phyloP scores from a whole-genome alignment of 1,140 invertebrate species.

The Aphaenogaster rudis region DNA sequence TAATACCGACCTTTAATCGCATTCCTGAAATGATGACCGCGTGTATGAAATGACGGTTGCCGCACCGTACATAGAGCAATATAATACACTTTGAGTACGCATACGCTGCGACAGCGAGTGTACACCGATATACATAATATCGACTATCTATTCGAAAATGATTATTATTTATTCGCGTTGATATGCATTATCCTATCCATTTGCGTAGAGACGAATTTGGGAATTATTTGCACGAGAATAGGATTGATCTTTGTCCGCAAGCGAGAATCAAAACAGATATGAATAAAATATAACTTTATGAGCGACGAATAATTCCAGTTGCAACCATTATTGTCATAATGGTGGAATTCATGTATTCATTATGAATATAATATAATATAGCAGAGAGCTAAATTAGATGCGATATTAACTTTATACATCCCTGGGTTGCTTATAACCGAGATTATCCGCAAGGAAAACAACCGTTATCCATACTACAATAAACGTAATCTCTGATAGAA shows the following conservation, averaged over 20 bases:
- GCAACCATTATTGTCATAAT: slow-evolving; percentile 1
- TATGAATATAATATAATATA: slow-evolving; percentile 26
- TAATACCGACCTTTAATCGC: slow-evolving; percentile 23
- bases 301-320: background rate
- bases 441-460: slow-evolving; percentile 24
- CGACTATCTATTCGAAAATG: slow-evolving; percentile 7
- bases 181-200: background rate
- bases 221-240: slow-evolving; percentile 4
- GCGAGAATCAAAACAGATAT: background rate
- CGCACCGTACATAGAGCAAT: background rate
- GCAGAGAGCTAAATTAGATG: slow-evolving; percentile 18
- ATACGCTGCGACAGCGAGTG: background rate
- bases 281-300: slow-evolving; percentile 6
- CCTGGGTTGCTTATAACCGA: background rate
- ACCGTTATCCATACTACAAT: background rate
- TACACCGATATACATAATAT: slow-evolving; percentile 17
- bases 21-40: slow-evolving; percentile 38
- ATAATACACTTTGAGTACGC: background rate
- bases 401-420: slow-evolving; percentile 21
- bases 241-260: slow-evolving; percentile 40
- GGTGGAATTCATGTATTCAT: slow-evolving; percentile 5
- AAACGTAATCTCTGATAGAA: background rate
- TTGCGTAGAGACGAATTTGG: slow-evolving; percentile 18
- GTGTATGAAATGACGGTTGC: slow-evolving; percentile 22
- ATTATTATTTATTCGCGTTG: slow-evolving; percentile 45